These are phyloP conservation scores for Dolichotis patagonum DNA, from an alignment of 2,113 vertebrate genomes.

Conservation along the genomic window DNA sequence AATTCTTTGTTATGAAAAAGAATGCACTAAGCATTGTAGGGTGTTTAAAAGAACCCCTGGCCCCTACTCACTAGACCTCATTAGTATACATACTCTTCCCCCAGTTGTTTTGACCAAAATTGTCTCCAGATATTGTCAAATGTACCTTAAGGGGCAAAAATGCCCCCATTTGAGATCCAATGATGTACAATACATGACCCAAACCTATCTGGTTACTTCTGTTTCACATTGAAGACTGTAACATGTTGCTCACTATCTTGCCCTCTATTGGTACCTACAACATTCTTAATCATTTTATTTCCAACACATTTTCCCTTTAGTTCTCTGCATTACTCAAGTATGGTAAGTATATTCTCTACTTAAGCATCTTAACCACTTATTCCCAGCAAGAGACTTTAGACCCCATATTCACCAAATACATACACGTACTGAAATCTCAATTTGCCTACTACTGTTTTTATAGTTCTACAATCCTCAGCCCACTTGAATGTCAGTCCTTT, in stretches of 20 bases:
- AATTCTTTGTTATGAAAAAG: not conserved
- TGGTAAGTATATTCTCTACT: not conserved
- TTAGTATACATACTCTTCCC: not conserved
- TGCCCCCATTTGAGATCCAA: not conserved
- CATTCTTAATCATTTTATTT: not conserved
- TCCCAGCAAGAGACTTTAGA: not conserved
- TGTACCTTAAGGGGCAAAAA: not conserved
- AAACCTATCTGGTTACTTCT: not conserved
- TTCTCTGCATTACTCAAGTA: not conserved
- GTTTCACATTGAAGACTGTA: not conserved
- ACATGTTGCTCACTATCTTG: not conserved
- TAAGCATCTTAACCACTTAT: not conserved
- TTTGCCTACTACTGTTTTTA: not conserved
- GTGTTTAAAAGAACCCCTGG: not conserved
- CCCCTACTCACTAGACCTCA: not conserved
- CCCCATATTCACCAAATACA: not conserved
- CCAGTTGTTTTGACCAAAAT: not conserved
- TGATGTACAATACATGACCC: not conserved
- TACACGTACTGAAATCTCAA: not conserved
- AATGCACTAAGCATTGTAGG: not conserved
- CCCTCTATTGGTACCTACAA: not conserved
- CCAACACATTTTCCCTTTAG: not conserved
- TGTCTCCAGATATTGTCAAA: not conserved
- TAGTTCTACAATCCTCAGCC: not conserved
- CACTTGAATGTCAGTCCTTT: not conserved